These are phyloP conservation scores for Loris lydekkerianus DNA, from an alignment of 2,797 vertebrate genomes.

Conservation along the genomic window DNA sequence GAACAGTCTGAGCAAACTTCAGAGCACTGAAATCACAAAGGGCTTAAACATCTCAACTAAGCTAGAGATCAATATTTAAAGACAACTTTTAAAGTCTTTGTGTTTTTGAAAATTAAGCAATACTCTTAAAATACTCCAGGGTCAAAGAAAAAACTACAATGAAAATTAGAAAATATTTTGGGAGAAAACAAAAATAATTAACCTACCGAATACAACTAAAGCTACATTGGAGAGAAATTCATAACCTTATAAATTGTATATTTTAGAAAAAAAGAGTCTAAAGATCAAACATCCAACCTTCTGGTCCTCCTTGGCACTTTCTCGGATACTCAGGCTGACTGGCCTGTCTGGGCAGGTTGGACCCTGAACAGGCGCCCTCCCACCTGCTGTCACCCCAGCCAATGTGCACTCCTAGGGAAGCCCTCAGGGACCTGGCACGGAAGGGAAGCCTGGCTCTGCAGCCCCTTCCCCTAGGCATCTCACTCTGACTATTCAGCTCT, in stretches of 20 bases:
- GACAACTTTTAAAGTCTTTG: neutral
- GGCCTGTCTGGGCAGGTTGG: neutral
- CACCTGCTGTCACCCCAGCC: neutral
- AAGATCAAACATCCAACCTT: neutral
- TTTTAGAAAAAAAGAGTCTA: neutral
- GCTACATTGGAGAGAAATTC: neutral
- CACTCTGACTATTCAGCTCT: neutral
- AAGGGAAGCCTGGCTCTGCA: neutral
- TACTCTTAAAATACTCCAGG: neutral
- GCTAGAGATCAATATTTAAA: neutral
- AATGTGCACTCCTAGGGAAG: neutral
- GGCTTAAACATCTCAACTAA: too few relatives aligned
- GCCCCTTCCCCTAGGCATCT: neutral
- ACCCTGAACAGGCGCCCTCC: neutral
- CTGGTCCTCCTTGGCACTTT: neutral
- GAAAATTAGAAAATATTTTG: neutral
- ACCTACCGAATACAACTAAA: neutral
- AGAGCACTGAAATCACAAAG: neutral
- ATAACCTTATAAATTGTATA: neutral
- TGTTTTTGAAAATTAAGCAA: neutral
- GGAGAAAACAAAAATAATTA: conserved; percentile 2
- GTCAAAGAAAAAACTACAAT: neutral
- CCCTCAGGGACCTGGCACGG: neutral
- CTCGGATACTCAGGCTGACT: too few relatives aligned
- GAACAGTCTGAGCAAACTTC: neutral